phyloP scores from a whole-genome alignment of 2,113 vertebrate species.

The Platysteira castanea region DNA sequence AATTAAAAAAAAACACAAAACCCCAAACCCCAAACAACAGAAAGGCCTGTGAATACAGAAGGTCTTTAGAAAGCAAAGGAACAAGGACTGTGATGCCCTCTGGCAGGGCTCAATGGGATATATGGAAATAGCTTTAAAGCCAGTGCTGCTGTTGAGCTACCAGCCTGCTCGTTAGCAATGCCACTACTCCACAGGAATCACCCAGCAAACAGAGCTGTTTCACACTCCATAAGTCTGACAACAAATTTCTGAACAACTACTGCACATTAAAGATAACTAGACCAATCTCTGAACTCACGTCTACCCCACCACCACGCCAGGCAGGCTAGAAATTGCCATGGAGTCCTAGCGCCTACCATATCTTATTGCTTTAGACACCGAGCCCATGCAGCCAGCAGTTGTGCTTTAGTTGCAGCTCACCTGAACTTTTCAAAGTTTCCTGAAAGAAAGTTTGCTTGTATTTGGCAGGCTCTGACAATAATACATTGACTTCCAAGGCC shows the following conservation, averaged over 20 bases:
- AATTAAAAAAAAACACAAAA: neutral
- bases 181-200: neutral
- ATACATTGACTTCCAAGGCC: neutral
- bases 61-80: neutral
- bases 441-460: neutral
- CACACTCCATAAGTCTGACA: neutral
- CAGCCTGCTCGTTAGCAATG: neutral
- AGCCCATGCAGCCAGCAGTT: neutral
- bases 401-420: slow-evolving; percentile 19
- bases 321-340: neutral
- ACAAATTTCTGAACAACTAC: neutral
- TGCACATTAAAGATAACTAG: neutral
- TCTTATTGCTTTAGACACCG: slow-evolving; percentile 10
- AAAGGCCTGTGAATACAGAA: neutral
- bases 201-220: neutral
- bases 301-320: neutral
- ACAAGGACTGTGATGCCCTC: neutral
- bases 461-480: neutral
- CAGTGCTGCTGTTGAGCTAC: neutral
- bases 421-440: slow-evolving; percentile 8
- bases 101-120: neutral
- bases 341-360: fast-evolving
- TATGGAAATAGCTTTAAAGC: neutral
- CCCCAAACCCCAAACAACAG: neutral
- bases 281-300: neutral